A percentile compares a stretch with the other conserved stretches of the same genome.
phyloP scores from a whole-genome alignment of 1,140 invertebrate species.

The Lasaia peninsularis region DNA sequence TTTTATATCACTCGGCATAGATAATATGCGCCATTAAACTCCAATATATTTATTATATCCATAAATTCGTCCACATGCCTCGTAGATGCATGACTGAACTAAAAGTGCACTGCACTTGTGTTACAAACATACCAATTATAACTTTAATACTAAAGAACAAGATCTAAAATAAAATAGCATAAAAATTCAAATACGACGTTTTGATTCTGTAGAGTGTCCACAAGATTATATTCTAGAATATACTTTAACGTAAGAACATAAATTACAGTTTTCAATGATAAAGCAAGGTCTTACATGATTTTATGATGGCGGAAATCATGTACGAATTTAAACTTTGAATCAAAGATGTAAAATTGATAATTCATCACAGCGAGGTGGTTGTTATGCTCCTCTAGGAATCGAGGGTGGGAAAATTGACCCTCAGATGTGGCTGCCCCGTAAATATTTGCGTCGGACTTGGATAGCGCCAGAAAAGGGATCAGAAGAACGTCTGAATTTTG shows the following conservation, averaged over 20 bases:
- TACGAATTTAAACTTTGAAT: conserved; percentile 23
- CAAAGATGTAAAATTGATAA: conserved; percentile 21
- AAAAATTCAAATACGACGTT: background rate
- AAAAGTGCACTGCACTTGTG: conserved; percentile 43
- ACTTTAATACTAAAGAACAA: background rate
- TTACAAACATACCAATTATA: background rate
- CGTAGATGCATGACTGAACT: conserved; percentile 37
- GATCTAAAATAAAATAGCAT: background rate
- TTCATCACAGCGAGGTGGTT: conserved; percentile 6
- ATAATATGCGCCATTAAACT: conserved; percentile 3
- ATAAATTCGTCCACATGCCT: conserved; percentile 53
- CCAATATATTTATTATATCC: conserved; percentile 39
- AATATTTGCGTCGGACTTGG: conserved; percentile 52
- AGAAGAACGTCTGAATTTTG: conserved; percentile 46
- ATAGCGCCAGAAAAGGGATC: conserved; percentile 45
- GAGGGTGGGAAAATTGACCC: conserved; percentile 51
- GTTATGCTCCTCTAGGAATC: conserved; percentile 28
- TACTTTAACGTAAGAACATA: conserved; percentile 34
- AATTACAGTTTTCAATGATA: conserved; percentile 37
- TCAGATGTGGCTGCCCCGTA: conserved; percentile 49
- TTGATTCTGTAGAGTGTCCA: background rate
- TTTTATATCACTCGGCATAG: background rate
- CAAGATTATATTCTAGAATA: conserved; percentile 29
- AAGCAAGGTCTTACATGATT: conserved; percentile 28
- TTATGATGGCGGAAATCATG: conserved; percentile 21